Evolutionary conservation across 1,140 invertebrate genomes (phyloP).

Genomic region (Carposina sasakii): DNA sequence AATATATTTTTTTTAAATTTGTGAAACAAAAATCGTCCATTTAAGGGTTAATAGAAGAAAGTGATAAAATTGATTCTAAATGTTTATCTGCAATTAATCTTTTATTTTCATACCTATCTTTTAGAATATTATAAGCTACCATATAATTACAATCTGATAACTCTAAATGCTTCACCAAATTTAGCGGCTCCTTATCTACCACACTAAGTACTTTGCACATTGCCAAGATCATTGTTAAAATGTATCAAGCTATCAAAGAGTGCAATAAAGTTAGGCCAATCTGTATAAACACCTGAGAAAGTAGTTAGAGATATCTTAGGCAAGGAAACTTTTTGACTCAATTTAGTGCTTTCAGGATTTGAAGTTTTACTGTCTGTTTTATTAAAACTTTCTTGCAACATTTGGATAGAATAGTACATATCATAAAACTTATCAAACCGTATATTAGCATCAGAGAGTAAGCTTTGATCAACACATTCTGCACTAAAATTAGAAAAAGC

Average conservation of each 20-base stretch:
- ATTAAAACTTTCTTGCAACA: conserved; percentile 10
- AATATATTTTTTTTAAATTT: too few species aligned
- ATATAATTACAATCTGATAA: too few species aligned
- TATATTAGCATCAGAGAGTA: too few species aligned
- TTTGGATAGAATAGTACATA: conserved; percentile 12
- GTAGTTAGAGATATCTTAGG: conserved; percentile 11
- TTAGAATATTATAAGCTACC: too few species aligned
- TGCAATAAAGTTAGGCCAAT: conserved; percentile 15
- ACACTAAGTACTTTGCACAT: conserved; percentile 13
- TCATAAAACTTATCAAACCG: too few species aligned
- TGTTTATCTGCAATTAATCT: too few species aligned
- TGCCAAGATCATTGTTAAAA: conserved; percentile 2
- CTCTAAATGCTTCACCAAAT: conserved; percentile 9
- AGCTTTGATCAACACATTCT: too few species aligned
- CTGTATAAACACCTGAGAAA: conserved; percentile 15
- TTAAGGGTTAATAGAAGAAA: too few species aligned
- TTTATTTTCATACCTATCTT: too few species aligned
- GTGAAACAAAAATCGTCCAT: too few species aligned
- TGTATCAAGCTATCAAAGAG: conserved; percentile 12
- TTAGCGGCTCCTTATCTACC: conserved; percentile 8
- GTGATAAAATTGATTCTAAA: too few species aligned
- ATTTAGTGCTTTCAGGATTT: background rate
- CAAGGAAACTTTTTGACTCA: conserved; percentile 3
- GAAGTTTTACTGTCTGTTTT: background rate
- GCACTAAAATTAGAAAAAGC: too few species aligned